Base-by-base conservation (phyloP, 2,888 invertebrate genomes). In the Pseudoips prasinana region DNA sequence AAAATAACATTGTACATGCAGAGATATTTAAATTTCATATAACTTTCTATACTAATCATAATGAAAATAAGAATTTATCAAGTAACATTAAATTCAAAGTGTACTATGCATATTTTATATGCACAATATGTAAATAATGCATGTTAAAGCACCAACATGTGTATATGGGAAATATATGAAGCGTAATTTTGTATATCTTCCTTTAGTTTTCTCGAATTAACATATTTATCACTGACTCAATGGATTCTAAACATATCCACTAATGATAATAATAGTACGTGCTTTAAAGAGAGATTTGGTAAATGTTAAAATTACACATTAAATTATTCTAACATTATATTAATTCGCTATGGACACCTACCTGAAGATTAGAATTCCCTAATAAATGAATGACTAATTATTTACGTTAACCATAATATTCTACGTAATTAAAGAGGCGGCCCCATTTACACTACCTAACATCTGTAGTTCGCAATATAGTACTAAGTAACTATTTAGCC, bases 341-440 rank as follows among this genome's bases (percentile, higher is more conserved):
- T 73, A 75, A 64, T 71, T 67, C 46, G 51, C 77, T 79, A 77
- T 71, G 63, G 65, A 76, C 72, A 79, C 55, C 76, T 79, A 75
- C 67, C 51, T 61, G 71, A 75, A 62, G 64, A 69, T 75, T 75
- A 79, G 64, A 78, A 71, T 78, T 81, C 61, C 67, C 76, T 83
- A 84, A 66, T 66, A 75, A 62, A 75, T 67, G 70, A 78, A 74
- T 66, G 58, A 65, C 70, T 77, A 75, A 64, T n/a, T n/a, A n/a
- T 68, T 28, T 69, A 65, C 52, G 61, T 66, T 71, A 67, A 64
- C 55, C 58, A 42, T 52, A 19, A 66, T 70, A 63, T 55, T 65
- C 72, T 81, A 83, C 48, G 62, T 73, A 59, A 70, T 46, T 50
- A 72, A 71, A 80, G 76, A 87, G 86, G 85, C 87, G 87, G 87